These are phyloP conservation scores for Pseudopipra pipra DNA, from an alignment of 2,113 vertebrate species.

Conservation along the genomic window DNA sequence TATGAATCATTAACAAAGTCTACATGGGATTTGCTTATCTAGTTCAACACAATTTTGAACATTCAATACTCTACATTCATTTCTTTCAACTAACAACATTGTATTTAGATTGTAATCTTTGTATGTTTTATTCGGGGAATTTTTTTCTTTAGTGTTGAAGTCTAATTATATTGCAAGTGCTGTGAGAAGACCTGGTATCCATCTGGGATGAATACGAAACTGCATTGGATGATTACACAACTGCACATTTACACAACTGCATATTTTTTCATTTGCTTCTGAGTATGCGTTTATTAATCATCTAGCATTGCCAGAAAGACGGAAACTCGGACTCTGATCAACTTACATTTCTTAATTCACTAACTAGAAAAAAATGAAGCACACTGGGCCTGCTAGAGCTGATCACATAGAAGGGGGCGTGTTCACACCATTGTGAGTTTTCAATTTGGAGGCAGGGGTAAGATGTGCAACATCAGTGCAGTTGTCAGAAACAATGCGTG, in stretches of 20 bases:
- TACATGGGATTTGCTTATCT: conserved; percentile 86
- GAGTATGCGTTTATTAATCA: not conserved
- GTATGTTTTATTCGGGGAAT: not conserved
- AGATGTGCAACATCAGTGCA: not conserved
- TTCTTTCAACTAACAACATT: conserved; percentile 68
- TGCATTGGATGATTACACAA: not conserved
- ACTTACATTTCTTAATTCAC: not conserved
- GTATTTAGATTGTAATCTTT: conserved; percentile 70
- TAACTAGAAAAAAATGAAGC: not conserved
- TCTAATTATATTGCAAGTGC: conserved; percentile 23
- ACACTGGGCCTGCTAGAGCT: not conserved
- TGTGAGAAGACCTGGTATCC: not conserved
- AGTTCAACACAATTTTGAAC: conserved; percentile 81
- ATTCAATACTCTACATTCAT: conserved; percentile 75
- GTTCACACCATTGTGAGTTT: not conserved
- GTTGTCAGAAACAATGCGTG: not conserved
- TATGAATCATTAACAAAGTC: conserved; percentile 90
- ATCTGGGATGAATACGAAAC: not conserved
- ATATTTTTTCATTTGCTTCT: not conserved
- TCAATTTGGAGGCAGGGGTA: accelerated
- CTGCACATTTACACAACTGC: no score
- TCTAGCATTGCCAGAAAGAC: not conserved
- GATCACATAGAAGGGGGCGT: no score
- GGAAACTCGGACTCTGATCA: not conserved
- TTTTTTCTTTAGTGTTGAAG: conserved; percentile 22